Evolutionary conservation across 2,113 vertebrate genomes (phyloP), one percentile per base, ranked within the genome.

Genomic region (Antidorcas marsupialis): DNA sequence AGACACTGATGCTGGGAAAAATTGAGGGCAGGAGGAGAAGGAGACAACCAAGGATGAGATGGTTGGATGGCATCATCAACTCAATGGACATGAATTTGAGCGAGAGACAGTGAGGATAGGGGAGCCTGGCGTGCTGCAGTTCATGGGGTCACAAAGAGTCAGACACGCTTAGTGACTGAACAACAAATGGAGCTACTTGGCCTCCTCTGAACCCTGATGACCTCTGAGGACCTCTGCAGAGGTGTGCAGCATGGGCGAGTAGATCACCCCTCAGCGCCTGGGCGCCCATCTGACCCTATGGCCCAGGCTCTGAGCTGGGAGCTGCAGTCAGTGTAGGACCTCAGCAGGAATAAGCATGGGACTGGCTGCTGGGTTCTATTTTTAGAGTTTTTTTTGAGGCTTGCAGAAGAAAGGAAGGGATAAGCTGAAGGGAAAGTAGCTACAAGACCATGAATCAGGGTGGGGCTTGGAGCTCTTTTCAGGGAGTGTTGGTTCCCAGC

Each of bases 191-290:
- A 33, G 39, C 16, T 23, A 17, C 33, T 4, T 30, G 25, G 53
- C 82, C 14, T 57, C 74, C 6, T 7, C n/a, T 43, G 47, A 47
- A 36, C 8, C 5, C 27, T 71, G 30, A 16, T 14, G 17, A 67
- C 33, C 64, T 57, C 84, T 23, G 39, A 52, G 52, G 33, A 33
- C 28, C 27, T 23, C 52, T 16, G 45, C 52, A 52, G 53, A 45
- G 5, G 12, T 17, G 10, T 6, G 27, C 52, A 4, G 17, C 55
- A 47, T 30, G 30, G 62, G 15, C 0, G 5, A 60, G 2, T 0
- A n/a, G n/a, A 4, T 9, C 7, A 16, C 28, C 3, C n/a, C 76
- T 88, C 85, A 7, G 53, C 2, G 0, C 4, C 12, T 3, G 27
- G 83, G 43, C n/a, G 14, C 67, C 60, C 19, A 2, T 27, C 39